These are phyloP conservation scores for Arrhopalites spinosus DNA, from an alignment of 2,888 invertebrate genomes.

Conservation along the genomic window DNA sequence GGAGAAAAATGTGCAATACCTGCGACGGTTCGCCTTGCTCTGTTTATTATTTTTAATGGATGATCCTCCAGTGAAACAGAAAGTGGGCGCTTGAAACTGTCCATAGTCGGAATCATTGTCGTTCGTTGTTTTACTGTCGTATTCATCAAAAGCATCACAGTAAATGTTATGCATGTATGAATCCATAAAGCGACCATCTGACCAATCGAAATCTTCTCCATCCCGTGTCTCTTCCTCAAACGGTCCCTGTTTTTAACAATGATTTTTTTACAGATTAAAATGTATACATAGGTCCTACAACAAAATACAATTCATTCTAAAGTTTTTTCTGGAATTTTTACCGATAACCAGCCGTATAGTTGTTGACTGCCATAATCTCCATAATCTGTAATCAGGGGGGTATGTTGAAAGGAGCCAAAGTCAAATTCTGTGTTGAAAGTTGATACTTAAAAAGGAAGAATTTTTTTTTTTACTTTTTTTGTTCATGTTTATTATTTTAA, in stretches of 20 bases:
- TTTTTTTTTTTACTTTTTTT: no score
- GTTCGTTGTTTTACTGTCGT: slow-evolving; percentile 25
- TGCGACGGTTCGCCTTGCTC: slow-evolving; percentile 49
- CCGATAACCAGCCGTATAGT: slow-evolving; percentile 13
- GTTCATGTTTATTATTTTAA: no score
- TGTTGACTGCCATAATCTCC: slow-evolving; percentile 29
- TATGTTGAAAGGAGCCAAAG: slow-evolving; percentile 7
- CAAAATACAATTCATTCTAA: no score
- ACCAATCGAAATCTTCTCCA: slow-evolving; percentile 25
- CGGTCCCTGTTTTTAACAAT: slow-evolving; percentile 14
- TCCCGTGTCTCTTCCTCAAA: slow-evolving; percentile 23
- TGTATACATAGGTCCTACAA: no score
- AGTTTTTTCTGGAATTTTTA: no score
- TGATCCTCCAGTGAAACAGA: slow-evolving; percentile 40
- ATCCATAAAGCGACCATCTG: slow-evolving; percentile 29
- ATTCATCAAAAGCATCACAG: slow-evolving; percentile 32
- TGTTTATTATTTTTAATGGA: slow-evolving; percentile 47
- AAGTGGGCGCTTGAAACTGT: slow-evolving; percentile 49
- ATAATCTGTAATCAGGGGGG: slow-evolving; percentile 24
- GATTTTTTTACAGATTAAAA: no score
- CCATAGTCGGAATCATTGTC: slow-evolving; percentile 53
- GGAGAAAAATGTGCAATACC: slow-evolving; percentile 31
- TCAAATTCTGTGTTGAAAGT: not conserved
- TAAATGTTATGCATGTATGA: slow-evolving; percentile 14
- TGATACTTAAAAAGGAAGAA: not conserved